These are phyloP conservation scores for Cerastoderma edule DNA, from an alignment of 2,888 invertebrate species.

Conservation along the genomic window DNA sequence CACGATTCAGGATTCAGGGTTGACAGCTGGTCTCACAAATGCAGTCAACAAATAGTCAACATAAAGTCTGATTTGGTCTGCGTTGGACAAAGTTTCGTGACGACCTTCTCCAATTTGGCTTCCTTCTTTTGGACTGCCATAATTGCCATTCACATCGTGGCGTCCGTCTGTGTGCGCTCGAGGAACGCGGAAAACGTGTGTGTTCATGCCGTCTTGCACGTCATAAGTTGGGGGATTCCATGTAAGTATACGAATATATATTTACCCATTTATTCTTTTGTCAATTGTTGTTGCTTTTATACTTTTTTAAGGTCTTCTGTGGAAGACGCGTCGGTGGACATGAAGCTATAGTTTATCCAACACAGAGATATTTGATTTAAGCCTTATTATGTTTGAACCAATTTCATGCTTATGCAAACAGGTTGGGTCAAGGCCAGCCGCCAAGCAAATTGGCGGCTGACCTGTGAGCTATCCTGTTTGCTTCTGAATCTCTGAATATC, in stretches of 20 bases:
- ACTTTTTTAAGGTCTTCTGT: not conserved
- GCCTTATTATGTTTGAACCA: not conserved
- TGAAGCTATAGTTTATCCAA: not conserved
- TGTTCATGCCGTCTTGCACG: conserved; percentile 32
- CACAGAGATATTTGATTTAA: not conserved
- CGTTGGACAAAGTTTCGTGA: conserved; percentile 45
- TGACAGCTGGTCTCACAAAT: too few relatives aligned
- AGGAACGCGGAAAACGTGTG: conserved; percentile 6
- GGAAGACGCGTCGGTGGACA: not conserved
- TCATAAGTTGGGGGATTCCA: conserved; percentile 38
- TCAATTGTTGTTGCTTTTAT: not conserved
- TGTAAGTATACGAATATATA: conserved; percentile 15
- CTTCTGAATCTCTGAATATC: too few relatives aligned
- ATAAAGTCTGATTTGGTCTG: conserved; percentile 35
- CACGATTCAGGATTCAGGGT: not conserved
- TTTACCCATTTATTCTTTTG: not conserved
- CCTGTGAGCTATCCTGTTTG: too few relatives aligned
- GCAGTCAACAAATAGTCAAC: too few relatives aligned
- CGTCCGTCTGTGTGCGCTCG: conserved; percentile 25
- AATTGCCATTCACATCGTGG: conserved; percentile 49
- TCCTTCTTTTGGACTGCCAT: conserved; percentile 54
- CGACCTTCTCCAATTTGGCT: conserved; percentile 47
- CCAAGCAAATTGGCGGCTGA: too few relatives aligned
- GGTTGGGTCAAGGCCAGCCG: too few relatives aligned
- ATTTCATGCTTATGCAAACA: not conserved